Percentiles rank a stretch among this genome's conserved stretches.
Conservation (phyloP, 2,888 invertebrate genomes). For the Geophilus truncorum region DNA sequence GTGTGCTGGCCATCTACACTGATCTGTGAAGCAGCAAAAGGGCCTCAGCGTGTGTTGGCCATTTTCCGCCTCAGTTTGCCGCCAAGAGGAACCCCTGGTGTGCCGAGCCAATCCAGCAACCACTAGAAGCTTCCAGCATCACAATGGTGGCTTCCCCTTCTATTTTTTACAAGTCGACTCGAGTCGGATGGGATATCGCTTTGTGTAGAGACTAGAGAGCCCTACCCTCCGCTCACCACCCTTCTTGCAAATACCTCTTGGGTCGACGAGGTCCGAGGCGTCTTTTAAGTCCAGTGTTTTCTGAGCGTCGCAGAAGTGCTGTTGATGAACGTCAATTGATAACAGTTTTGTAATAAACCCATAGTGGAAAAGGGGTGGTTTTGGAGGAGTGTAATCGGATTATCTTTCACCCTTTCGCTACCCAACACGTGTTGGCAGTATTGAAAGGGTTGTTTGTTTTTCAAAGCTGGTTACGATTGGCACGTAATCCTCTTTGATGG, state of each 20-base stretch:
- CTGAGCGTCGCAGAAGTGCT: background rate
- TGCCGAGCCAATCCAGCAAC: conserved; percentile 7
- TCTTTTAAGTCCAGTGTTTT: background rate
- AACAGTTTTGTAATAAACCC: conserved; percentile 17
- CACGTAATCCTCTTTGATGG: conserved; percentile 22
- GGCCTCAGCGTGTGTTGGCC: conserved; percentile 21
- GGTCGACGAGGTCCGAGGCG: background rate
- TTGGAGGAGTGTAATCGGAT: conserved; percentile 15
- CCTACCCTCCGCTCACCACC: background rate
- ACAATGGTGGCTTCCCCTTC: conserved; percentile 21
- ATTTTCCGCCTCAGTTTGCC: conserved; percentile 27
- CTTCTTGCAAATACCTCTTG: background rate
- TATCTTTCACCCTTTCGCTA: conserved; percentile 7
- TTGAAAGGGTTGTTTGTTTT: conserved; percentile 27
- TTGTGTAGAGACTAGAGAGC: background rate
- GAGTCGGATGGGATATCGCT: background rate
- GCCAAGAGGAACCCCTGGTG: conserved; percentile 10
- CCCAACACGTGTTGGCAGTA: conserved; percentile 10
- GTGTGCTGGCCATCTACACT: conserved; percentile 24
- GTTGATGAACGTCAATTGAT: background rate
- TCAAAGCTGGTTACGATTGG: conserved; percentile 22
- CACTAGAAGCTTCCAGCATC: background rate
- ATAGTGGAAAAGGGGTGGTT: background rate
- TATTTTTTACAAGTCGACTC: conserved; percentile 23
- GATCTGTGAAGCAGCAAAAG: conserved; percentile 25